These are phyloP conservation scores for Philereme vetulata DNA, from an alignment of 2,888 invertebrate genomes.

Conservation along the genomic window DNA sequence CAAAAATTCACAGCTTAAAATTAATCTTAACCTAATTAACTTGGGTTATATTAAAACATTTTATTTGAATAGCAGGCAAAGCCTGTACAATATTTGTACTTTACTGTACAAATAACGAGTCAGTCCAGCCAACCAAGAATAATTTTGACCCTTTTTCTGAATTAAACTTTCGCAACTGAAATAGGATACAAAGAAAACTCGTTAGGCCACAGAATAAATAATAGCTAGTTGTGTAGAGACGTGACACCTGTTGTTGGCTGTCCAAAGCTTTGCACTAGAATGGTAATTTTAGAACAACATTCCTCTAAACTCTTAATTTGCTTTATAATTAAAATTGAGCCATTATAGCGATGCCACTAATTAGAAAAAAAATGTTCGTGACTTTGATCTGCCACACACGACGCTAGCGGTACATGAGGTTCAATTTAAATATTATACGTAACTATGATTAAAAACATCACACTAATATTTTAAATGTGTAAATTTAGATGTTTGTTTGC, in stretches of 20 bases:
- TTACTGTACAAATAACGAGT: constrained; percentile 10
- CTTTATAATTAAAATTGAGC: neutral
- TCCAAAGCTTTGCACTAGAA: constrained; percentile 18
- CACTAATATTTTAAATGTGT: too few species aligned
- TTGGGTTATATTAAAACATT: constrained; percentile 3
- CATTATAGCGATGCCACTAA: neutral
- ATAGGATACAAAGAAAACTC: constrained; percentile 32
- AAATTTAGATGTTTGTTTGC: too few species aligned
- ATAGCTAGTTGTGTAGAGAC: constrained; percentile 8
- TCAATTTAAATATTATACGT: too few species aligned
- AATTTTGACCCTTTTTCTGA: constrained; percentile 23
- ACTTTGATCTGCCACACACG: too few species aligned
- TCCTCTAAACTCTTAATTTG: neutral
- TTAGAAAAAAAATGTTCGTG: too few species aligned
- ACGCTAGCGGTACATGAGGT: too few species aligned
- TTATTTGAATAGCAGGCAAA: constrained; percentile 11
- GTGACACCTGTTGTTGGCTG: constrained; percentile 31
- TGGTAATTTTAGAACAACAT: constrained; percentile 24
- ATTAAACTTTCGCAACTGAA: constrained; percentile 28
- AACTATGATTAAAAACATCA: too few species aligned
- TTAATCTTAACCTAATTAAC: neutral
- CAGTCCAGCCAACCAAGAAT: constrained; percentile 10
- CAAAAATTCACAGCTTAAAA: too few species aligned
- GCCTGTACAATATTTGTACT: too few species aligned
- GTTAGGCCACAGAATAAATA: constrained; percentile 16